Conservation (phyloP, 1,140 invertebrate genomes). For the Drosophila melanogaster region DNA sequence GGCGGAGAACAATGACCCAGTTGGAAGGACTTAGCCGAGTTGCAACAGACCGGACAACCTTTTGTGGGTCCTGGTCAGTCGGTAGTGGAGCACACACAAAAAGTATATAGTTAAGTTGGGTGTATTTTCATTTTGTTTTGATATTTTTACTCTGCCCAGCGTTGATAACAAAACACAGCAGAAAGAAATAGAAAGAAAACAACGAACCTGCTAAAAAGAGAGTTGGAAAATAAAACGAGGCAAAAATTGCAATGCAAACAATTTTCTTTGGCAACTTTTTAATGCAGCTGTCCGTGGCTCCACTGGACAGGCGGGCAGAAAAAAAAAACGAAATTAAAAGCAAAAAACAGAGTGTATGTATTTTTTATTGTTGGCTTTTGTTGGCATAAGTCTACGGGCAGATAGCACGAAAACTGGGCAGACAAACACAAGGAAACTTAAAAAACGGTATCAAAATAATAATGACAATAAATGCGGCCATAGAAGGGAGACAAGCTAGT, state of each 20-base stretch:
- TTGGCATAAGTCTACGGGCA: conserved; percentile 75
- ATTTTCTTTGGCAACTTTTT: conserved; percentile 80
- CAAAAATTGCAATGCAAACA: conserved; percentile 78
- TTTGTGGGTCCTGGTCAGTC: conserved; percentile 55
- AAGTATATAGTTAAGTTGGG: conserved; percentile 36
- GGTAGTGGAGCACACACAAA: conserved; percentile 53
- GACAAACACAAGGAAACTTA: conserved; percentile 27
- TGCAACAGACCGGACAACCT: conserved; percentile 60
- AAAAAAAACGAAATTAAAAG: conserved; percentile 56
- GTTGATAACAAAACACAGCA: conserved; percentile 75
- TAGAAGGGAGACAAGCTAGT: conserved; percentile 32
- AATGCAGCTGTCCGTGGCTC: conserved; percentile 63
- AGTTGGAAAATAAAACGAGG: conserved; percentile 59
- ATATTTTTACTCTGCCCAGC: conserved; percentile 20
- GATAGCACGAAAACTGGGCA: conserved; percentile 55
- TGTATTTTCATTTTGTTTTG: conserved; percentile 37
- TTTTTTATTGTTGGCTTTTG: conserved; percentile 74
- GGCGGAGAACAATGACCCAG: conserved; percentile 46
- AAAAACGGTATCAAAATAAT: conserved; percentile 75
- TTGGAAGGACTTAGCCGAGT: conserved; percentile 49
- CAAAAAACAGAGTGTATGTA: conserved; percentile 48
- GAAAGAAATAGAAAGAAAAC: conserved; percentile 40
- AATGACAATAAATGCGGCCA: conserved; percentile 77
- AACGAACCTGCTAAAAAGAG: conserved; percentile 31
- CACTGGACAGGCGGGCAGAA: conserved; percentile 48